A percentile compares a stretch with the other conserved stretches of the same genome.
These are phyloP conservation scores for Calliopum simillimum DNA, from an alignment of 2,888 invertebrate species.

Conservation along the genomic window DNA sequence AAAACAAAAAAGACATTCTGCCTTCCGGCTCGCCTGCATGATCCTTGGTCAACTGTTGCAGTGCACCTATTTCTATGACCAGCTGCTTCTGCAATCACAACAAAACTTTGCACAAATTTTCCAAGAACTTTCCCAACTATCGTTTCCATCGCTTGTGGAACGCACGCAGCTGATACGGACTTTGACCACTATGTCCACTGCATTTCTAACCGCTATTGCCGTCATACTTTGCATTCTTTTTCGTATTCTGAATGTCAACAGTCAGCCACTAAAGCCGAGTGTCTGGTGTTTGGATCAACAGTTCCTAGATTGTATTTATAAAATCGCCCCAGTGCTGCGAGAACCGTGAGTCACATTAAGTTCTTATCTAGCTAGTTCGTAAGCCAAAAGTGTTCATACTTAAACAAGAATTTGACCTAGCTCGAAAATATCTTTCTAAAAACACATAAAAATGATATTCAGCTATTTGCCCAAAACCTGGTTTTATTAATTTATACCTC, in stretches of 20 bases:
- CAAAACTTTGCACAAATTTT: conserved; percentile 45
- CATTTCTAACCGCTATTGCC: conserved; percentile 82
- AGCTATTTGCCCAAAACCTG: no score
- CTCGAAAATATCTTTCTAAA: no score
- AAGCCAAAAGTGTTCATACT: no score
- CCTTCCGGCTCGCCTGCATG: conserved; percentile 15
- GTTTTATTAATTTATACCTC: no score
- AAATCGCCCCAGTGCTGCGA: conserved; percentile 81
- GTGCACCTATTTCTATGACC: conserved; percentile 23
- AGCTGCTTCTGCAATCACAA: conserved; percentile 45
- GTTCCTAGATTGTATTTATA: conserved; percentile 82
- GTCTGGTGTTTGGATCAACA: conserved; percentile 81
- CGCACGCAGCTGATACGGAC: conserved; percentile 50
- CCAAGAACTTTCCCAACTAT: conserved; percentile 42
- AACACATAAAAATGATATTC: no score
- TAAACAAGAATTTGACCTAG: no score
- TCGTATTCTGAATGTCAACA: conserved; percentile 86
- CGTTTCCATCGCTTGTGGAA: conserved; percentile 42
- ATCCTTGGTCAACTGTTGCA: conserved; percentile 30
- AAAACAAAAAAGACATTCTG: no score
- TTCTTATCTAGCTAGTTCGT: no score
- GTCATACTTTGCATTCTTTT: conserved; percentile 86
- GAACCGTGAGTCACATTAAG: conserved; percentile 88
- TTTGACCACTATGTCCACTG: conserved; percentile 77
- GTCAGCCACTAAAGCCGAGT: conserved; percentile 82